These are phyloP conservation scores for Malurus cyaneus DNA, from an alignment of 2,113 vertebrate species.

Conservation along the genomic window DNA sequence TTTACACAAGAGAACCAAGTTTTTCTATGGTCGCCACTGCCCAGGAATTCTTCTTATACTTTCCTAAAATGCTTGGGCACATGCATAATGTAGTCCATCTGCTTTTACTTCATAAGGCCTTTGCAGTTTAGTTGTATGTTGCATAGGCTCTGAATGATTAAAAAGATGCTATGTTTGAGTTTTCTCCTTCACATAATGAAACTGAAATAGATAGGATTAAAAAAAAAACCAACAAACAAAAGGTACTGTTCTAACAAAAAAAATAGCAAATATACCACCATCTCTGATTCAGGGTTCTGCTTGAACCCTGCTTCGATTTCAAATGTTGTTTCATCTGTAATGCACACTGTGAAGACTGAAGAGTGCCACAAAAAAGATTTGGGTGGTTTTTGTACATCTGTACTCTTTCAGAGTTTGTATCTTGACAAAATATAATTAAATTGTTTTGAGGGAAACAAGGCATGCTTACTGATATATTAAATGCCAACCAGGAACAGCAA, in stretches of 20 bases:
- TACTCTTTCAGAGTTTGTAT: background rate
- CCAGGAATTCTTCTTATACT: slow-evolving; percentile 43
- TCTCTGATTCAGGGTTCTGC: background rate
- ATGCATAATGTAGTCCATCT: slow-evolving; percentile 35
- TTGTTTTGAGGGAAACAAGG: background rate
- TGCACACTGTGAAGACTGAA: background rate
- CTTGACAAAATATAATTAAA: background rate
- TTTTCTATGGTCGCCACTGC: slow-evolving; percentile 25
- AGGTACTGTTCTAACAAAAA: background rate
- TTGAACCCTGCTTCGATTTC: background rate
- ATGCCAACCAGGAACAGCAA: background rate
- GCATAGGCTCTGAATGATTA: background rate
- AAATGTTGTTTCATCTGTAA: background rate
- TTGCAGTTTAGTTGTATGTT: background rate
- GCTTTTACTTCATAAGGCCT: slow-evolving; percentile 27
- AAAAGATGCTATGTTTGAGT: background rate
- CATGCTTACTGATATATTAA: background rate
- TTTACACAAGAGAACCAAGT: slow-evolving; percentile 58
- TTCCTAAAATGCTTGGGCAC: slow-evolving; percentile 43
- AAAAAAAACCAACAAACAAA: background rate
- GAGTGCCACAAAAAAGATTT: background rate
- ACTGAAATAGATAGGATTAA: background rate
- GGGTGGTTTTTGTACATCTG: background rate
- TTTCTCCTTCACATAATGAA: background rate
- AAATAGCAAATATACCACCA: background rate